Evolutionary conservation across 2,113 vertebrate species (phyloP).

Genomic region (Urocolius indicus): DNA sequence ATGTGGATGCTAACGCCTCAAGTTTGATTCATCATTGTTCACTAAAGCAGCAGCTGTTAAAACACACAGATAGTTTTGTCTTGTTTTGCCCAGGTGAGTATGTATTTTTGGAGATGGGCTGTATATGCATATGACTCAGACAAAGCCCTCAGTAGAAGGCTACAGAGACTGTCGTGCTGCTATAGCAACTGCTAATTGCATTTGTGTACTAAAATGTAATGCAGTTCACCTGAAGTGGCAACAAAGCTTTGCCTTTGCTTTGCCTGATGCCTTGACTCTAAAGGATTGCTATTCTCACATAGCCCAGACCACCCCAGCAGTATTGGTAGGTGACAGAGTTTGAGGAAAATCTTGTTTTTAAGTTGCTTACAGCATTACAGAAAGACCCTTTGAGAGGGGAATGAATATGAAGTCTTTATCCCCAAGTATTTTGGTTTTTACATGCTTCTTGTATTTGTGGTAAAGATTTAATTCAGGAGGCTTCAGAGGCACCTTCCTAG

Average conservation of each 20-base stretch:
- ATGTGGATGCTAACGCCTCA: neutral
- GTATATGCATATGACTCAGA: neutral
- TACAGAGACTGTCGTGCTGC: neutral
- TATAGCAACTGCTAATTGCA: neutral
- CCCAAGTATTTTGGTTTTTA: neutral
- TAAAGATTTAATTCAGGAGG: neutral
- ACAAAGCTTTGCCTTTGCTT: neutral
- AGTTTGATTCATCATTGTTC: neutral
- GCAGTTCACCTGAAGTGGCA: neutral
- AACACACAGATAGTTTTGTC: neutral
- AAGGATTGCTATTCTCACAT: accelerated
- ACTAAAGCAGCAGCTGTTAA: neutral
- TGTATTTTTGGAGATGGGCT: neutral
- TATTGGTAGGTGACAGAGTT: no score
- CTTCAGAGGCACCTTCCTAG: neutral
- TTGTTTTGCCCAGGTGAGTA: neutral
- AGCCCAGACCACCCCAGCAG: neutral
- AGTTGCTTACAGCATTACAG: neutral
- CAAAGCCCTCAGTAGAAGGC: neutral
- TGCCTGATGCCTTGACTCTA: neutral
- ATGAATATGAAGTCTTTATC: neutral
- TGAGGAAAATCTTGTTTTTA: neutral
- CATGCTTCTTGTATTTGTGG: neutral
- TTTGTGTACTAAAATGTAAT: neutral
- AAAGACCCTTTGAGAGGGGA: neutral